A percentile compares a stretch with the other conserved stretches of the same genome.
These are phyloP conservation scores for Rhamphomyia laevipes DNA, from an alignment of 2,888 invertebrate genomes.

Conservation along the genomic window DNA sequence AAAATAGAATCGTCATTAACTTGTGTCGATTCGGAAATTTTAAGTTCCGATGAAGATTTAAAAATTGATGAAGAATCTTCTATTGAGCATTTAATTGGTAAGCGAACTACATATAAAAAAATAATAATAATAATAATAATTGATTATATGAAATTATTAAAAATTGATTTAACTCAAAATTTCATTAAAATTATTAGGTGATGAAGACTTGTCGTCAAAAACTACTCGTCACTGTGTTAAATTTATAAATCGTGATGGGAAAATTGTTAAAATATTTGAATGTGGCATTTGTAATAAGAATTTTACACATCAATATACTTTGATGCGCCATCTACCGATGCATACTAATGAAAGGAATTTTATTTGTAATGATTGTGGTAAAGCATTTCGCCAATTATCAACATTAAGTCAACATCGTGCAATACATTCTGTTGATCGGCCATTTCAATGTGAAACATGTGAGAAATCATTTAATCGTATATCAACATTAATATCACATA, in stretches of 20 bases:
- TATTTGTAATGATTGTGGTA: slow-evolving; percentile 59
- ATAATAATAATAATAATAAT: too few relatives aligned
- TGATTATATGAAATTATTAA: too few relatives aligned
- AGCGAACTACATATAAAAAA: too few relatives aligned
- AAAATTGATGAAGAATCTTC: too few relatives aligned
- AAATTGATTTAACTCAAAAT: too few relatives aligned
- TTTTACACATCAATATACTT: slow-evolving; percentile 63
- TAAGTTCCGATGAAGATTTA: too few relatives aligned
- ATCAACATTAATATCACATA: slow-evolving; percentile 67
- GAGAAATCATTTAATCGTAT: slow-evolving; percentile 67
- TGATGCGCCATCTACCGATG: slow-evolving; percentile 63
- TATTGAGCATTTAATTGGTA: too few relatives aligned
- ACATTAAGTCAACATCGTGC: slow-evolving; percentile 65
- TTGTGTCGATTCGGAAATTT: too few relatives aligned
- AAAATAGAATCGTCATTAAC: too few relatives aligned
- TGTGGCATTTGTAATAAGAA: slow-evolving; percentile 62
- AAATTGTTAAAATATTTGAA: slow-evolving; percentile 59
- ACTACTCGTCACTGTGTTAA: neutral
- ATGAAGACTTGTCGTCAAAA: too few relatives aligned
- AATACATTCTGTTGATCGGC: slow-evolving; percentile 65
- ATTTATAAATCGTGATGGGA: slow-evolving; percentile 39
- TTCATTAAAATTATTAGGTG: too few relatives aligned
- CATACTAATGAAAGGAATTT: slow-evolving; percentile 68
- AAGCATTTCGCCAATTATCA: slow-evolving; percentile 62
- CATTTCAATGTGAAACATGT: slow-evolving; percentile 62